phyloP scores from a whole-genome alignment of 2,797 vertebrate genomes.

The Gephyroberyx darwinii region DNA sequence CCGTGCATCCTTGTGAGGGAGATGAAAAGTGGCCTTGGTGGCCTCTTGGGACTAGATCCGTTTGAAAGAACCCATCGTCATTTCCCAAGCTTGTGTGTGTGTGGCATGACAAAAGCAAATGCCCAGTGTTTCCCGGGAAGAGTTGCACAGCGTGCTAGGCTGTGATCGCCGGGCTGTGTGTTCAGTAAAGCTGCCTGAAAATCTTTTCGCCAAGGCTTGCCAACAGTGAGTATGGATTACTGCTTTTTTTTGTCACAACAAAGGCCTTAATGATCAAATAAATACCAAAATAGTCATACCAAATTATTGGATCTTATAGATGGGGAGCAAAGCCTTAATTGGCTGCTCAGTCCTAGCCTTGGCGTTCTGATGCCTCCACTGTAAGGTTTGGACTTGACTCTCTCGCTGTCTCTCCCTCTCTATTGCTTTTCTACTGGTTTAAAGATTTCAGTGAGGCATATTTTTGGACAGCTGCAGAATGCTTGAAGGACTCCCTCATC shows the following conservation, averaged over 20 bases:
- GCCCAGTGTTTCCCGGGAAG: slow-evolving; percentile 10
- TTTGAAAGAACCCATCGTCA: slow-evolving; percentile 5
- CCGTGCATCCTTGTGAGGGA: slow-evolving; percentile 43
- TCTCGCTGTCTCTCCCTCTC: slow-evolving; percentile 10
- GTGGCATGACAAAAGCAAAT: slow-evolving; percentile 17
- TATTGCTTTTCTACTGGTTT: slow-evolving; percentile 29
- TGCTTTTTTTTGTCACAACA: slow-evolving; percentile 39
- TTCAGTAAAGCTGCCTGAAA: slow-evolving; percentile 30
- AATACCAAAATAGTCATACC: slow-evolving; percentile 52
- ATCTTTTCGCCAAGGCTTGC: slow-evolving; percentile 24
- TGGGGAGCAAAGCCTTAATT: slow-evolving; percentile 57
- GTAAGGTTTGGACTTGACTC: slow-evolving; percentile 33
- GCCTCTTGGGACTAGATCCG: slow-evolving; percentile 21
- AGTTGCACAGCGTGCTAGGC: slow-evolving; percentile 2
- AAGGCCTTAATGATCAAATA: slow-evolving; percentile 50
- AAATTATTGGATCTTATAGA: slow-evolving; percentile 42
- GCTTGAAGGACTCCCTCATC: slow-evolving; percentile 45
- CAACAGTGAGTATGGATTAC: slow-evolving; percentile 33
- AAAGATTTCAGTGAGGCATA: slow-evolving; percentile 37
- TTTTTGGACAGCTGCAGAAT: slow-evolving; percentile 41
- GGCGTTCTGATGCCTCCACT: slow-evolving; percentile 27
- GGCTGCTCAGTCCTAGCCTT: slow-evolving; percentile 27
- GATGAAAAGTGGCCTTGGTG: slow-evolving; percentile 40
- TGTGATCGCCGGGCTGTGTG: slow-evolving; percentile 15
- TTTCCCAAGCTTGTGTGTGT: neutral